Conservation (phyloP, 2,797 vertebrate species). For the Urocyon cinereoargenteus region DNA sequence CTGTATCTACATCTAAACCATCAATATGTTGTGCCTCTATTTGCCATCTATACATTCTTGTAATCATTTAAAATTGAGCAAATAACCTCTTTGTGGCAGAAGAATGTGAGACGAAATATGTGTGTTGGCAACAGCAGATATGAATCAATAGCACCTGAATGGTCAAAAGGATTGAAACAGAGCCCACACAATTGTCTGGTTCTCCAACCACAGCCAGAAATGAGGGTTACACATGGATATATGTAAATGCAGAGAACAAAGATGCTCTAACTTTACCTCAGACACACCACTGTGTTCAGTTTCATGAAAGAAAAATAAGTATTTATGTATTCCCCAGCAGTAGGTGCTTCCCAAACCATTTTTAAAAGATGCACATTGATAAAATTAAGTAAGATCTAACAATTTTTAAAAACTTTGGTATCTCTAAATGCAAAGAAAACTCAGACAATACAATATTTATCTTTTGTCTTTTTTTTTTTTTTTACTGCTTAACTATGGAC, state of each 20-base stretch:
- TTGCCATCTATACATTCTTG: not conserved
- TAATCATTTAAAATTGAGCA: conserved; percentile 1
- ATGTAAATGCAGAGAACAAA: not conserved
- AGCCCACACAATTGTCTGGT: not conserved
- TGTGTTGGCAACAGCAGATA: not conserved
- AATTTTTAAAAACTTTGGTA: not conserved
- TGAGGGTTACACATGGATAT: not conserved
- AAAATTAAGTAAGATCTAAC: not conserved
- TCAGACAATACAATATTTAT: not conserved
- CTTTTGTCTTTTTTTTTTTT: not conserved
- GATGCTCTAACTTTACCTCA: not conserved
- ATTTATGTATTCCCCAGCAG: not conserved
- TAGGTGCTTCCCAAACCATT: not conserved
- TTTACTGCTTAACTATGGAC: not conserved
- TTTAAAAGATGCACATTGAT: not conserved
- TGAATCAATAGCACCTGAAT: not conserved
- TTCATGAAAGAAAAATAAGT: not conserved
- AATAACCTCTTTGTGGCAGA: not conserved
- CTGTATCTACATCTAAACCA: rapidly evolving
- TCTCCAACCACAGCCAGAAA: not conserved
- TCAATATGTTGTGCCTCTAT: not conserved
- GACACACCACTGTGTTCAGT: not conserved
- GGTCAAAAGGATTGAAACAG: not conserved
- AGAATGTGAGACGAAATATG: not conserved
- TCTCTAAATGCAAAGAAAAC: not conserved